These are phyloP conservation scores for Mustela nigripes DNA, from an alignment of 2,113 vertebrate genomes.

Conservation along the genomic window DNA sequence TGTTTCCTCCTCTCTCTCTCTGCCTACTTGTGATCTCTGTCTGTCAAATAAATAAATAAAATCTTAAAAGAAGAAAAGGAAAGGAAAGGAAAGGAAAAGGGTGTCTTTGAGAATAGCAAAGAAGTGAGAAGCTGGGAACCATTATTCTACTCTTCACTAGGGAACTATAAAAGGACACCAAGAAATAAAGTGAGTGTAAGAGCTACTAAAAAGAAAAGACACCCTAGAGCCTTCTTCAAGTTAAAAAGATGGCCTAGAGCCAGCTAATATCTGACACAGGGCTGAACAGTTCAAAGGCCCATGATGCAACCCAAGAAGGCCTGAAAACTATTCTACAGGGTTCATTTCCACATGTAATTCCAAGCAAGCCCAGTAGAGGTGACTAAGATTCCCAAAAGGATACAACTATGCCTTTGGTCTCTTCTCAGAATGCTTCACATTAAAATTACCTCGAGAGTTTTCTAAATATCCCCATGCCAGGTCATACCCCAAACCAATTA, in stretches of 20 bases:
- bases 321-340: neutral
- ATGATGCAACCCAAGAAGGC: neutral
- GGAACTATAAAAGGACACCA: slow-evolving; percentile 6
- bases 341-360: slow-evolving; percentile 29
- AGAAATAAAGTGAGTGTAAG: neutral
- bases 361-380: neutral
- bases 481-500: neutral
- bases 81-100: neutral
- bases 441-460: neutral
- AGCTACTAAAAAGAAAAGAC: neutral
- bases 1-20: too few species aligned
- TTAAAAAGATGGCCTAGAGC: neutral
- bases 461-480: neutral
- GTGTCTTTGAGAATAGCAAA: slow-evolving; percentile 9
- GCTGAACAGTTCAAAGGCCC: neutral
- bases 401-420: neutral
- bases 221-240: neutral
- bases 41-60: too few species aligned
- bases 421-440: neutral
- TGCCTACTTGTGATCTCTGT: too few species aligned
- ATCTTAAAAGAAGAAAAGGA: too few species aligned
- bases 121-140: neutral
- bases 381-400: slow-evolving; percentile 19
- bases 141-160: neutral
- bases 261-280: neutral